Conservation (phyloP, 2,888 invertebrate species). For the Macropis europaea region DNA sequence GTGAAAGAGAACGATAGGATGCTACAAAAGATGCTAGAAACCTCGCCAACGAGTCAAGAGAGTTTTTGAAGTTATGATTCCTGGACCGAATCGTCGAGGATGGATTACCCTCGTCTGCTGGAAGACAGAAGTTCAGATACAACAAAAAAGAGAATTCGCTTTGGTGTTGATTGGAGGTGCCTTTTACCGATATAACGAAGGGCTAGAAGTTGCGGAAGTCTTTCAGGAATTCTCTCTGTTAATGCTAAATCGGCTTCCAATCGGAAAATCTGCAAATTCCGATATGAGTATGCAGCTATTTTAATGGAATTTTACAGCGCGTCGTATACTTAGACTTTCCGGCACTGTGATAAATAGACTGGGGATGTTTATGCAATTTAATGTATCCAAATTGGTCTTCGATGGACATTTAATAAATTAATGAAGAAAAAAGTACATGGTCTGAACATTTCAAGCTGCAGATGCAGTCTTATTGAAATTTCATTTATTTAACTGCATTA, state of each 20-base stretch:
- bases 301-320: slow-evolving; percentile 2
- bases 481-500: too few relatives aligned
- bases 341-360: neutral
- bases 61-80: slow-evolving; percentile 38
- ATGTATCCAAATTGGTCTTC: too few relatives aligned
- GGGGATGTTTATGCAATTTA: too few relatives aligned
- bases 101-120: slow-evolving; percentile 1
- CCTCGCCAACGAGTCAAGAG: slow-evolving; percentile 29
- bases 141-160: neutral
- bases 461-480: too few relatives aligned
- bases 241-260: neutral
- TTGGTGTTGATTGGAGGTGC: neutral
- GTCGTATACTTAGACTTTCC: too few relatives aligned
- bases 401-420: too few relatives aligned
- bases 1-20: neutral
- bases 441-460: too few relatives aligned
- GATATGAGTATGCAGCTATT: slow-evolving; percentile 1
- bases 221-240: neutral
- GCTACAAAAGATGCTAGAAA: neutral
- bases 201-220: neutral
- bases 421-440: too few relatives aligned
- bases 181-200: neutral
- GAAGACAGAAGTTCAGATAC: slow-evolving; percentile 12
- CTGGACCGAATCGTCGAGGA: neutral
- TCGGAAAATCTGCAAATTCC: neutral